Evolutionary conservation across 2,113 vertebrate species (phyloP), one percentile per base, ranked within the genome.

Genomic region (Numenius arquata): DNA sequence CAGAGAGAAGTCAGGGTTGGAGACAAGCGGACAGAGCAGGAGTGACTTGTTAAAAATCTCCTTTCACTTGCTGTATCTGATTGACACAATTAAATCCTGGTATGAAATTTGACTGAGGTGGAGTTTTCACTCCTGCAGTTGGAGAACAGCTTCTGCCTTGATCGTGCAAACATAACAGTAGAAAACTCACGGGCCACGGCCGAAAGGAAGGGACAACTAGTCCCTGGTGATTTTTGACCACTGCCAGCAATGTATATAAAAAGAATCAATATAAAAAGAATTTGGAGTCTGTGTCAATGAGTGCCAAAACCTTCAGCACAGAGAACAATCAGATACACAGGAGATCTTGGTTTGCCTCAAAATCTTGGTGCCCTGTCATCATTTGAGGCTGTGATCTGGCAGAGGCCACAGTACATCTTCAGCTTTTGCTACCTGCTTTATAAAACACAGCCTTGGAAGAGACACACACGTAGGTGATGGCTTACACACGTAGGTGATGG

Each of bases 151-250:
- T 27, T 59, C 45, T 75, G 78, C 66, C 56, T 79, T 43, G 48
- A 19, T 15, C 19, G 25, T 85, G 71, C 15, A 66, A 23, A 7
- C 13, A 3, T 47, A 34, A 4, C 4, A 62, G 66, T 9, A 71
- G 36, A 8, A 26, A 77, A 8, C 14, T 41, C 55, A 63, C 7
- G 6, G 4, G 8, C 19, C 25, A 6, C 0, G 12, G 27, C 48
- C 59, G 21, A 25, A 27, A 73, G 32, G 34, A 68, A 52, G 2
- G 25, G 73, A 27, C 61, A 81, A 6, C 2, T 21, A 55, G 40
- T 2, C 70, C 48, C 38, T 25, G 40, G 48, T 74, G 63, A 17
- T 0, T 81, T 45, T 63, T 72, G 77, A n/a, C 2, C 48, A 55
- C 59, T 21, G 32, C 11, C 27, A 50, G 67, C 29, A 41, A 19